Conservation (phyloP, 1,140 invertebrate species). For the Drosophila tani region DNA sequence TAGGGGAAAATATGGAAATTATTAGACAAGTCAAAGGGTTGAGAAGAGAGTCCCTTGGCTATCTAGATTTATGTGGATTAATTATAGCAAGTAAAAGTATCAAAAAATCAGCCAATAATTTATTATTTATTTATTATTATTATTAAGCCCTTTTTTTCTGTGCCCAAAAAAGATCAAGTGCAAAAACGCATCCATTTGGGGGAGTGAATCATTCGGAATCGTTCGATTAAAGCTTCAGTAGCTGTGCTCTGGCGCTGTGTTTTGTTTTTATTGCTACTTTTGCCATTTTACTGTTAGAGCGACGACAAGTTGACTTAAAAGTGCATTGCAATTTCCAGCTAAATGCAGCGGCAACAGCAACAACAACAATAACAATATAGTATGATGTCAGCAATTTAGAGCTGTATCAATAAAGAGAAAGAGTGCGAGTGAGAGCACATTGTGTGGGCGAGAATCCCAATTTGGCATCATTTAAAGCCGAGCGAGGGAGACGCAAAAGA, state of each 20-base stretch:
- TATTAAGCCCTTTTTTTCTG: background rate
- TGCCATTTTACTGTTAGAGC: constrained; percentile 60
- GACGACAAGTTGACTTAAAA: constrained; percentile 69
- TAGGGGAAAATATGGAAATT: background rate
- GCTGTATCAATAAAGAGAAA: constrained; percentile 35
- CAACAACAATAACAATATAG: constrained; percentile 39
- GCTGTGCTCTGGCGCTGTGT: background rate
- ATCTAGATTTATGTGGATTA: no score
- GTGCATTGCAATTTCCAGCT: constrained; percentile 67
- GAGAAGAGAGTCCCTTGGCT: no score
- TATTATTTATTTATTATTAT: no score
- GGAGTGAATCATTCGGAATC: constrained; percentile 41
- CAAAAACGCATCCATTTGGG: background rate
- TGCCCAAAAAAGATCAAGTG: constrained; percentile 3
- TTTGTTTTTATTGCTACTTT: constrained; percentile 24
- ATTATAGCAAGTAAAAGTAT: no score
- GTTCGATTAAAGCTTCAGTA: constrained; percentile 28
- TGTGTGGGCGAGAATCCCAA: constrained; percentile 75
- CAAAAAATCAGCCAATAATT: no score
- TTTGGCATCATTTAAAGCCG: constrained; percentile 60
- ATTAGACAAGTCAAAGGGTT: no score
- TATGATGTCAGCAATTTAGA: constrained; percentile 69
- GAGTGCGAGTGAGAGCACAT: constrained; percentile 15
- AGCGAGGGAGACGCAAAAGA: background rate
- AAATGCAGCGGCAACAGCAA: constrained; percentile 49